Evolutionary conservation across 2,113 vertebrate genomes (phyloP).

Genomic region (Poeciliopsis prolifica): DNA sequence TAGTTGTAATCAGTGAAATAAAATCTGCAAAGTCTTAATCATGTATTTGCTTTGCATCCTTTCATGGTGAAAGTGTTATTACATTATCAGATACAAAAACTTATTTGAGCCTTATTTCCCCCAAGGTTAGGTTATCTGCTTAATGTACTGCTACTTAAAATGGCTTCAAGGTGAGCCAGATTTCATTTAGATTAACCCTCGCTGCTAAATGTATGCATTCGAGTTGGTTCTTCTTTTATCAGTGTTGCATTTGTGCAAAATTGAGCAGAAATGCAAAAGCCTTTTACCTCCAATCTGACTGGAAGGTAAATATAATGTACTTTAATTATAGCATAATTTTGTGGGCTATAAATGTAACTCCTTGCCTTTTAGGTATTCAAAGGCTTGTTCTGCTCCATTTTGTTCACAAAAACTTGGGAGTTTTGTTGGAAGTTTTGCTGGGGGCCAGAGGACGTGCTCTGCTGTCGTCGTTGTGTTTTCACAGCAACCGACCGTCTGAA

Average conservation of each 20-base stretch:
- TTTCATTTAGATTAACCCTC: constrained; percentile 76
- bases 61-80: constrained; percentile 49
- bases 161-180: constrained; percentile 62
- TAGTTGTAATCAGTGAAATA: constrained; percentile 41
- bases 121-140: constrained; percentile 50
- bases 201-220: constrained; percentile 39
- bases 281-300: constrained; percentile 17
- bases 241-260: constrained; percentile 21
- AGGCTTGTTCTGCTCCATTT: background rate
- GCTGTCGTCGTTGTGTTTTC: background rate
- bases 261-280: constrained; percentile 8
- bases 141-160: constrained; percentile 30
- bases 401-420: background rate
- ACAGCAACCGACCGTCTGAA: too few relatives aligned
- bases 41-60: constrained; percentile 32
- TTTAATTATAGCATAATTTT: background rate
- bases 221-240: constrained; percentile 7
- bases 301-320: background rate
- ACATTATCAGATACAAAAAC: constrained; percentile 55
- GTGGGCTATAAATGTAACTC: background rate
- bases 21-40: constrained; percentile 57
- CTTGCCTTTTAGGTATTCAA: background rate
- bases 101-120: constrained; percentile 29
- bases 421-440: background rate
- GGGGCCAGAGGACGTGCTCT: background rate